These are phyloP conservation scores for Drosophila fuyamai DNA, from an alignment of 1,140 invertebrate genomes.

Conservation along the genomic window DNA sequence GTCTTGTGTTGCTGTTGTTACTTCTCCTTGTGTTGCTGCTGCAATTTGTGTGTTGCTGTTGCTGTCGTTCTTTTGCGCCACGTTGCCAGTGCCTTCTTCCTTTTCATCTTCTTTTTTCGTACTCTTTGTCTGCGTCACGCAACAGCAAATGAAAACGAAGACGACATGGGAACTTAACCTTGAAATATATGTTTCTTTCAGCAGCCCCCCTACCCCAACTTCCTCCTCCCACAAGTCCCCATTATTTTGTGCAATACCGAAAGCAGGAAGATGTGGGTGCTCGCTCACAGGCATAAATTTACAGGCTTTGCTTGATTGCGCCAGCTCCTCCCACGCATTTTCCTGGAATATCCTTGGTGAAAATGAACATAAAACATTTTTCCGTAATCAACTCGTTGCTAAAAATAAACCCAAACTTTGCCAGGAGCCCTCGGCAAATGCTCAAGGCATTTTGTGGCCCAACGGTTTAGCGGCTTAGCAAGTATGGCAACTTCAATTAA, in stretches of 20 bases:
- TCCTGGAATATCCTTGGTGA: constrained; percentile 43
- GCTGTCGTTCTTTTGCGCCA: constrained; percentile 7
- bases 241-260: constrained; percentile 30
- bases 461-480: constrained; percentile 36
- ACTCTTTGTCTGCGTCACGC: constrained; percentile 63
- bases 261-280: constrained; percentile 34
- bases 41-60: constrained; percentile 22
- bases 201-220: neutral
- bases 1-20: constrained; percentile 50
- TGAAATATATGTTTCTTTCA: constrained; percentile 60
- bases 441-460: constrained; percentile 10
- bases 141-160: constrained; percentile 67
- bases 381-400: constrained; percentile 55
- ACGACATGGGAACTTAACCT: constrained; percentile 74
- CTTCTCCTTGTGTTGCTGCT: neutral
- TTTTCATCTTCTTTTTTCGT: constrained; percentile 2
- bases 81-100: constrained; percentile 34
- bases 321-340: constrained; percentile 19
- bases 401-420: constrained; percentile 52
- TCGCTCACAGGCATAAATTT: constrained; percentile 27
- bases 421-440: constrained; percentile 16
- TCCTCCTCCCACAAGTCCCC: neutral
- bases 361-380: constrained; percentile 59
- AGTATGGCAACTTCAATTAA: constrained; percentile 53
- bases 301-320: constrained; percentile 46